A percentile compares a stretch with the other conserved stretches of the same genome.
phyloP scores from a whole-genome alignment of 2,113 vertebrate species.

The Malurus elegans region DNA sequence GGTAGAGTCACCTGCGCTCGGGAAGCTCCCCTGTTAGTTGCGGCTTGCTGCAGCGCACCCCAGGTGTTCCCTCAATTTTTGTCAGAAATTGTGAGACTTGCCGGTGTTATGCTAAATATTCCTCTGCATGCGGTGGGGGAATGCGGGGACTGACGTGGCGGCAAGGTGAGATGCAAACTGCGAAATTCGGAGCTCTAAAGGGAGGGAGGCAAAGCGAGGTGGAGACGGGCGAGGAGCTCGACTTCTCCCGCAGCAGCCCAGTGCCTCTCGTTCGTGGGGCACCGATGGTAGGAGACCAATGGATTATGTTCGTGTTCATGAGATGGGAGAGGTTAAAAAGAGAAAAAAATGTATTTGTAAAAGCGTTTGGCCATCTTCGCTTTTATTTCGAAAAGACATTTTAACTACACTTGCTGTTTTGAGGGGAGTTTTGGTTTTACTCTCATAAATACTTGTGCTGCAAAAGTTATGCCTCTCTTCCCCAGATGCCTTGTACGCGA shows the following conservation, averaged over 20 bases:
- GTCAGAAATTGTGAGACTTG: rapidly evolving
- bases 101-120: rapidly evolving
- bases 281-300: rapidly evolving
- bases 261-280: rapidly evolving
- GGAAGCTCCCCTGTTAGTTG: neutral
- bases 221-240: neutral
- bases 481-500: neutral
- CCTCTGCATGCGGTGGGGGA: neutral
- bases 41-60: neutral
- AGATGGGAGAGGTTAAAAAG: neutral
- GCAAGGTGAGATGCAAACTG: neutral
- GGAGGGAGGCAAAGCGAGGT: neutral
- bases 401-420: neutral
- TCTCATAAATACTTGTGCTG: neutral
- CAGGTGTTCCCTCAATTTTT: neutral
- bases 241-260: neutral
- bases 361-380: neutral
- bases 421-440: neutral
- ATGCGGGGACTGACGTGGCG: neutral
- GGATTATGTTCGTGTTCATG: rapidly evolving
- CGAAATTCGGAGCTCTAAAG: neutral
- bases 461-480: slow-evolving; percentile 41
- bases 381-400: neutral
- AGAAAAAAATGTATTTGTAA: rapidly evolving
- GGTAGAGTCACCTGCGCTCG: neutral